Conservation (phyloP, 2,888 invertebrate species). For the Galerucella calmariensis region DNA sequence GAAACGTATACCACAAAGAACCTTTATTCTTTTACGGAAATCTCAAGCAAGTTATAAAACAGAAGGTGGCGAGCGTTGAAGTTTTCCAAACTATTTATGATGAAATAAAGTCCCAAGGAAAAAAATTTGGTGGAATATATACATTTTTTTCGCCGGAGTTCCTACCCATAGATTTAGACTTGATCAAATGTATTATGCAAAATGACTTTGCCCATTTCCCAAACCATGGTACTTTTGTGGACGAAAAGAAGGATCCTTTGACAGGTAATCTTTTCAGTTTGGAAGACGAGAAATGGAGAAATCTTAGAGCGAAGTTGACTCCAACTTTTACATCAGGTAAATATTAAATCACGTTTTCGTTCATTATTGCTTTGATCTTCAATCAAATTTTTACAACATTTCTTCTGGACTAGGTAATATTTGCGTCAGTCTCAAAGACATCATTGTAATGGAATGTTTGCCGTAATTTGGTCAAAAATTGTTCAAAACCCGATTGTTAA, state of each 20-base stretch:
- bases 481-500: no score
- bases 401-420: no score
- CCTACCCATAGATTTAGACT: conserved; percentile 50
- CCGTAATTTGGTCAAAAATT: no score
- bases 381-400: no score
- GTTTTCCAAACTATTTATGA: conserved; percentile 38
- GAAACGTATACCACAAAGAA: conserved; percentile 49
- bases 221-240: conserved; percentile 71
- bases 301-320: conserved; percentile 62
- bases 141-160: conserved; percentile 60
- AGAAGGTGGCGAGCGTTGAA: conserved; percentile 35
- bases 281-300: conserved; percentile 71
- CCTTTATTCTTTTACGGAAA: conserved; percentile 56
- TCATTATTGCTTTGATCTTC: no score
- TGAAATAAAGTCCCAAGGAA: conserved; percentile 33
- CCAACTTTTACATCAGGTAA: conserved; percentile 73
- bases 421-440: no score
- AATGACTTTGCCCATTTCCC: conserved; percentile 70
- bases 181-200: conserved; percentile 65
- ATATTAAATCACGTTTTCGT: neutral
- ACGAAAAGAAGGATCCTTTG: conserved; percentile 70
- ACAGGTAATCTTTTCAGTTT: conserved; percentile 69
- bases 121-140: conserved; percentile 52
- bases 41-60: conserved; percentile 42
- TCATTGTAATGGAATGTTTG: no score